Evolutionary conservation across 2,113 vertebrate genomes (phyloP).

Genomic region (Rhinopomastus cyanomelas): DNA sequence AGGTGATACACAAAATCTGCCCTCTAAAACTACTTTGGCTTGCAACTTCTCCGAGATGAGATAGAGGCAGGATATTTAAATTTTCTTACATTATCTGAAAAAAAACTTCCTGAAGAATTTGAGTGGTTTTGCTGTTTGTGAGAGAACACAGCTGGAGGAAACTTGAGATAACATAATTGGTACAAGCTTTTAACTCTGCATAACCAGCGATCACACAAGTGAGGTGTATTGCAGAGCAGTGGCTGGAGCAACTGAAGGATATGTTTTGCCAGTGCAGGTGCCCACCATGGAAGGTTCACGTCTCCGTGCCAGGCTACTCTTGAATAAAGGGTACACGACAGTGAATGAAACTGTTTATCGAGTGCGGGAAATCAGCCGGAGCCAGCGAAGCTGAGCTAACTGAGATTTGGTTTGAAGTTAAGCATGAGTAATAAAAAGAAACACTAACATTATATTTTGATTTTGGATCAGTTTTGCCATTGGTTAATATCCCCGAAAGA

Average conservation of each 20-base stretch:
- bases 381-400: not conserved
- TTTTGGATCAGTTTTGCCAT: constrained; percentile 2
- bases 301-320: not conserved
- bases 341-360: not conserved
- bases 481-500: not conserved
- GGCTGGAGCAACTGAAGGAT: not conserved
- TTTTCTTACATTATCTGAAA: not conserved
- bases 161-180: not conserved
- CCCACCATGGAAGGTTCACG: not conserved
- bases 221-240: fast-evolving
- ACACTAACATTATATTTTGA: not conserved
- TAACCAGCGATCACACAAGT: not conserved
- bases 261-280: not conserved
- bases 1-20: not conserved
- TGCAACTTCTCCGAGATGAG: not conserved
- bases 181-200: not conserved
- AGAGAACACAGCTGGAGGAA: not conserved
- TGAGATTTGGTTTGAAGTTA: not conserved
- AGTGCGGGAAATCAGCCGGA: not conserved
- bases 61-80: not conserved
- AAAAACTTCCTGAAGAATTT: not conserved
- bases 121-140: not conserved
- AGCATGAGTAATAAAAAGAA: constrained; percentile 8
- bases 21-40: not conserved
- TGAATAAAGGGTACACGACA: not conserved